Conservation (phyloP, 2,888 invertebrate genomes). For the Hydrotaea cyrtoneurina region DNA sequence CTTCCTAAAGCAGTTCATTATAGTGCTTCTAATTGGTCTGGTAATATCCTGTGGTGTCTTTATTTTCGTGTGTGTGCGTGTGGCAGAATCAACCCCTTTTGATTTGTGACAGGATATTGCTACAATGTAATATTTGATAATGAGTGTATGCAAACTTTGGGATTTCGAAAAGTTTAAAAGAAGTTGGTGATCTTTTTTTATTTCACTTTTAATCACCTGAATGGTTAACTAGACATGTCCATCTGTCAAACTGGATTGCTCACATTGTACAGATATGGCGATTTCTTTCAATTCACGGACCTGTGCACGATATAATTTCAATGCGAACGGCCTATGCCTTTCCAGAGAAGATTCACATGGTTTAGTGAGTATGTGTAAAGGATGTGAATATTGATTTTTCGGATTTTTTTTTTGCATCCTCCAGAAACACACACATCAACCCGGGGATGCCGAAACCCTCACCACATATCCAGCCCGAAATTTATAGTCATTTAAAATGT, state of each 20-base stretch:
- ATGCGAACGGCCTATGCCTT: not conserved
- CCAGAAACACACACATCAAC: too few species aligned
- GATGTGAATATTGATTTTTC: too few species aligned
- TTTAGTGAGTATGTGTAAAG: too few species aligned
- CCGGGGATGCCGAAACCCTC: not conserved
- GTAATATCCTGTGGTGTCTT: slow-evolving; percentile 56
- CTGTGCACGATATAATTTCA: not conserved
- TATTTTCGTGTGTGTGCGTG: slow-evolving; percentile 3
- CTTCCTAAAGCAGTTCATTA: slow-evolving; percentile 48
- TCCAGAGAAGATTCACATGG: too few species aligned
- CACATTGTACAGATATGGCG: too few species aligned
- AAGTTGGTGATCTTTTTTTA: too few species aligned
- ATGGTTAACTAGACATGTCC: not conserved
- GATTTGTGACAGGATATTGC: not conserved
- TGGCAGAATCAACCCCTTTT: not conserved
- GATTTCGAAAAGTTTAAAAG: too few species aligned
- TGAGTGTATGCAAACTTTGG: not conserved
- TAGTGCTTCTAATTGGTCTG: slow-evolving; percentile 58
- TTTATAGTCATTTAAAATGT: too few species aligned
- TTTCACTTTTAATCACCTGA: too few species aligned
- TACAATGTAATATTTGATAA: not conserved
- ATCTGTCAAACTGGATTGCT: too few species aligned
- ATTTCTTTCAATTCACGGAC: too few species aligned
- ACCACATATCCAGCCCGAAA: not conserved
- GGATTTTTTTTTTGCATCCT: too few species aligned